Base-by-base conservation (phyloP, 2,888 invertebrate species). In the Theretra japonica region DNA sequence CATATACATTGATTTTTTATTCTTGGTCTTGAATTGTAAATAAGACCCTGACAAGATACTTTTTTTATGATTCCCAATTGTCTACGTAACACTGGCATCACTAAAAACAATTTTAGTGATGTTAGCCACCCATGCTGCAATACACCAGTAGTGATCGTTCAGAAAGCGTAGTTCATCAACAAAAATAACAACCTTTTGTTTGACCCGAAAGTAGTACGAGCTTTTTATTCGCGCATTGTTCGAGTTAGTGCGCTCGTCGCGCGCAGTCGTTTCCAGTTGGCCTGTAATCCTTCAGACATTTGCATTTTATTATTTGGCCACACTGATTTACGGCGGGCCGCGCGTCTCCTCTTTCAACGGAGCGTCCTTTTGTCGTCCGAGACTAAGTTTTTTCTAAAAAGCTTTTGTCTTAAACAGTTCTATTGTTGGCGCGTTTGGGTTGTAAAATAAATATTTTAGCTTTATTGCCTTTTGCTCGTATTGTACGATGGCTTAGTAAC, bases 391-490 rank as follows among this genome's bases (percentile, higher is more conserved):
- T 28, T 90, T 90, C 88, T 88, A 88, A 88, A 87, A 86, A 83
- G 83, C 88, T 85, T 91, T 91, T 65, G 91, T 92, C 88, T 90
- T 88, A 88, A 86, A 65, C 82, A 79, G 86, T 86, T 88, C 89
- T 86, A 86, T 90, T 90, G 89, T 92, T 84, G 82, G 85, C 85
- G 84, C 83, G 85, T 82, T 65, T 48, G 23, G 80, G 86, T 82
- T 86, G 85, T 90, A 88, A 90, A 91, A 87, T 89, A 89, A 91
- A 92, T 88, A 88, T 86, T 92, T 90, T 83, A 85, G 81, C 83
- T 88, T 88, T 86, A 89, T 84, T 86, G 84, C 87, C 88, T 85
- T 81, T 80, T 75, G 74, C 73, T 75, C 79, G 80, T 75, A 23
- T 15, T 65, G 41, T 53, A 65, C 62, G n/a, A 41, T 25, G 87